Percentiles rank a stretch among this genome's conserved stretches.
These are phyloP conservation scores for Tinea trinotella DNA, from an alignment of 2,888 invertebrate species.

Conservation along the genomic window DNA sequence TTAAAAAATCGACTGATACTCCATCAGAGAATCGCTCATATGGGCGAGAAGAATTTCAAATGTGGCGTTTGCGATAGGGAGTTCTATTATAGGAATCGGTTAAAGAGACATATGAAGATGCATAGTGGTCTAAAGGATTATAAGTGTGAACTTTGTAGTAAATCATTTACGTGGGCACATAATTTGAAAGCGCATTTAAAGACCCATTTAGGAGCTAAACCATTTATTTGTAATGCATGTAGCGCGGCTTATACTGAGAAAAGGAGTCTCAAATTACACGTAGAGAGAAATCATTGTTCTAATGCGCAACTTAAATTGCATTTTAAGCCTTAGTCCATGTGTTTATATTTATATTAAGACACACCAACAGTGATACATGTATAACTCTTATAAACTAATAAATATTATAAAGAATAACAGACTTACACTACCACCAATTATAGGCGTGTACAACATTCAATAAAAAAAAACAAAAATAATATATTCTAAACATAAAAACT, in stretches of 20 bases:
- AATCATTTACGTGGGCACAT: not conserved
- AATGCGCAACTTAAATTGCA: not conserved
- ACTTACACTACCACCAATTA: no score
- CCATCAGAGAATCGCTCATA: conserved; percentile 43
- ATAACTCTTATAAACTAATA: no score
- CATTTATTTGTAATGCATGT: not conserved
- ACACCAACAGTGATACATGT: no score
- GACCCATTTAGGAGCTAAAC: not conserved
- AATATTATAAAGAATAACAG: no score
- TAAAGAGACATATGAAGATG: conserved; percentile 18
- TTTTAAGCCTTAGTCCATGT: not conserved
- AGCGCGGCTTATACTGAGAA: not conserved
- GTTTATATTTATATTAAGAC: no score
- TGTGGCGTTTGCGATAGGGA: conserved; percentile 30
- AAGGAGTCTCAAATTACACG: not conserved
- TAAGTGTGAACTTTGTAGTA: conserved; percentile 2
- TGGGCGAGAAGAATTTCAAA: conserved; percentile 44
- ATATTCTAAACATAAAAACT: no score
- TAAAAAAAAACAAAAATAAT: no score
- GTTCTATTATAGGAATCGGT: conserved; percentile 11
- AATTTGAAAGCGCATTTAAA: conserved; percentile 3
- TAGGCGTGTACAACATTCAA: no score
- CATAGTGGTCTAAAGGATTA: not conserved
- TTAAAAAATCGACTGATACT: conserved; percentile 36
- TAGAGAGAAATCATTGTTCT: not conserved